Base-by-base conservation (phyloP, 30 jellyfish, hydroid and myxozoan species). In the Pseudorhiza aurosa region DNA sequence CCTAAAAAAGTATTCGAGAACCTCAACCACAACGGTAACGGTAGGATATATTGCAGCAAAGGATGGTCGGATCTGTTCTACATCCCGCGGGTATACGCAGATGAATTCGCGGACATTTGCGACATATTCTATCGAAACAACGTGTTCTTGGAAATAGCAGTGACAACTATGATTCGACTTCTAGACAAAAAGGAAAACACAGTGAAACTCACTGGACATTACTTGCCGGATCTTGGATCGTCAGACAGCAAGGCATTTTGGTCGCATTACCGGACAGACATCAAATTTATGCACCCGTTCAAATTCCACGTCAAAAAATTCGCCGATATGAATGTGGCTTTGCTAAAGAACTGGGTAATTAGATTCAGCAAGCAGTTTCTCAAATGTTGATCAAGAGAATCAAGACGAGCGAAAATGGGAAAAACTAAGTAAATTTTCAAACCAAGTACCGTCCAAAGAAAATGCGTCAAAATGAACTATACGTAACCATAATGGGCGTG, bases 31-130 rank as follows among this genome's bases (percentile, higher is more conserved):
- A 90, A 90, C 56, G 93, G 97, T 1, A 68, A 82, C 44, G 96
- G 93, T 8, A 71, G 51, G 63, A 36, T 68, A 1, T 70, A 67
- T 51, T 90, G 97, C 81, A 84, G 93, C 75, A 74, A 74, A 65
- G 97, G 97, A 15, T 90, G 97, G 97, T 82, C 97, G 12, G 97
- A 90, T 50, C 45, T 90, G 17, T 90, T 81, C 62, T 90, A 90
- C 42, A 76, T 90, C 53, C 97, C 97, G 65, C 81, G 89, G 24
- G 39, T 37, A 2, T 63, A 80, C 81, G 96, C 96, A 36, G 56
- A 68, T 9, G 82, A 81, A 26, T 90, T 49, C 59, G 86, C 90
- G 55, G 77, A 82, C 29, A 55, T 90, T 19, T 59, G 96, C 43
- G 83, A 69, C 36, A 82, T 90, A 27, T 84, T 84, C 63, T 83